Percentiles rank a stretch among this genome's conserved stretches.
Evolutionary conservation across 2,888 invertebrate species (phyloP).

Genomic region (Tiphia femorata): DNA sequence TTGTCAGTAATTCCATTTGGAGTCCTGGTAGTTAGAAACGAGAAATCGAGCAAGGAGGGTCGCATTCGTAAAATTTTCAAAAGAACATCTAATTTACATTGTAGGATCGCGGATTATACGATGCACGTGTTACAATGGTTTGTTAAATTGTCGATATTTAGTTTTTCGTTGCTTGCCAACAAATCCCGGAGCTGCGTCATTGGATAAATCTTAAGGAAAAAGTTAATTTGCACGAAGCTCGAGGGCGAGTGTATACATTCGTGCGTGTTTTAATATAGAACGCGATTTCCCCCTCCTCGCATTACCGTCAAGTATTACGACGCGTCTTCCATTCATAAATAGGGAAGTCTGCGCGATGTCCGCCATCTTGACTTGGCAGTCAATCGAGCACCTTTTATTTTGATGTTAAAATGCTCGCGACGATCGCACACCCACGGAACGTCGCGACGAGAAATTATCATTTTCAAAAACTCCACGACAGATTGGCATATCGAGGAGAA

Average conservation of each 20-base stretch:
- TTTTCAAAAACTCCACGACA: neutral
- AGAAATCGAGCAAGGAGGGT: neutral
- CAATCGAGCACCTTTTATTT: constrained; percentile 23
- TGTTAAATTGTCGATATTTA: too few species aligned
- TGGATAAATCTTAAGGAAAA: too few species aligned
- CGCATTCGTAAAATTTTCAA: neutral
- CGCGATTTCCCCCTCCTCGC: constrained; percentile 27
- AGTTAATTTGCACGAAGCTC: too few species aligned
- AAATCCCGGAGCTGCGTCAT: too few species aligned
- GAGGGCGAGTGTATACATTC: constrained; percentile 17
- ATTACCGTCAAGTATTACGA: constrained; percentile 30
- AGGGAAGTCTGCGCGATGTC: constrained; percentile 43
- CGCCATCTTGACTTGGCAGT: constrained; percentile 55
- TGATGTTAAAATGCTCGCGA: neutral
- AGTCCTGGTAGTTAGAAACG: neutral
- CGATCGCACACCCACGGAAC: neutral
- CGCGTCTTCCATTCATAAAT: constrained; percentile 59
- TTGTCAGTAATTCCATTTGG: neutral
- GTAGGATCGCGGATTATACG: too few species aligned
- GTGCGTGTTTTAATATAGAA: constrained; percentile 48
- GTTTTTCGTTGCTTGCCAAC: too few species aligned
- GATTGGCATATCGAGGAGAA: too few species aligned
- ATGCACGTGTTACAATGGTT: too few species aligned
- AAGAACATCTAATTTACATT: too few species aligned
- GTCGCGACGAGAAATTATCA: neutral